Conservation (phyloP, 2,888 invertebrate species). For the Hirtodrosophila confusa region DNA sequence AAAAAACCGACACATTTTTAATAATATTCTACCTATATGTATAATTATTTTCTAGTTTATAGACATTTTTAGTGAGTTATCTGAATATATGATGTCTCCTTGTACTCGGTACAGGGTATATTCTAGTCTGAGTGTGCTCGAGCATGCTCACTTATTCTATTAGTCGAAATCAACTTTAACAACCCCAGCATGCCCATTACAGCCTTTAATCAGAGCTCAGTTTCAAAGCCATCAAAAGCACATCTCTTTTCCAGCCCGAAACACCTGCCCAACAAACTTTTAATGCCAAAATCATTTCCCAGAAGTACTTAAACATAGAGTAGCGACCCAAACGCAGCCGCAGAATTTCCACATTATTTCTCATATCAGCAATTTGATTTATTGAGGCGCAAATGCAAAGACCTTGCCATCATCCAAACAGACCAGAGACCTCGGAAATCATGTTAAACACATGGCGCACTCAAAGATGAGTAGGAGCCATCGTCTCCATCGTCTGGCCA, state of each 20-base stretch:
- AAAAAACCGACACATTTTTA: no score
- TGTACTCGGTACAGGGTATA: neutral
- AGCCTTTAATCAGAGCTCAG: constrained; percentile 20
- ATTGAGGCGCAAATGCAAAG: constrained; percentile 60
- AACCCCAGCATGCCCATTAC: constrained; percentile 18
- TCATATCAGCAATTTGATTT: constrained; percentile 63
- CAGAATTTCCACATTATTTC: constrained; percentile 31
- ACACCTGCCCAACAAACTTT: constrained; percentile 50
- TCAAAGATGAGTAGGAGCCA: constrained; percentile 19
- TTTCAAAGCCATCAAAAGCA: constrained; percentile 15
- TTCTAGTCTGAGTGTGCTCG: no score
- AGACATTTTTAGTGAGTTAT: no score
- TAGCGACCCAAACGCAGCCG: constrained; percentile 17
- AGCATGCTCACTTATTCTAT: constrained; percentile 16
- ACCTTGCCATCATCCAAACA: constrained; percentile 47
- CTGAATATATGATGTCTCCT: neutral
- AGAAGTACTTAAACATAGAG: constrained; percentile 49
- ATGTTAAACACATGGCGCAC: constrained; percentile 67
- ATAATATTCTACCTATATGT: no score
- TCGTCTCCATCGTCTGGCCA: constrained; percentile 15
- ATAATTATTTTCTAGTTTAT: no score
- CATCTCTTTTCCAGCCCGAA: constrained; percentile 7
- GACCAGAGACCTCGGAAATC: constrained; percentile 52
- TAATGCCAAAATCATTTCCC: constrained; percentile 43
- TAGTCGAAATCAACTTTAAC: constrained; percentile 20